Base-by-base conservation (phyloP, 2,113 vertebrate genomes). In the Patagioenas fasciata region DNA sequence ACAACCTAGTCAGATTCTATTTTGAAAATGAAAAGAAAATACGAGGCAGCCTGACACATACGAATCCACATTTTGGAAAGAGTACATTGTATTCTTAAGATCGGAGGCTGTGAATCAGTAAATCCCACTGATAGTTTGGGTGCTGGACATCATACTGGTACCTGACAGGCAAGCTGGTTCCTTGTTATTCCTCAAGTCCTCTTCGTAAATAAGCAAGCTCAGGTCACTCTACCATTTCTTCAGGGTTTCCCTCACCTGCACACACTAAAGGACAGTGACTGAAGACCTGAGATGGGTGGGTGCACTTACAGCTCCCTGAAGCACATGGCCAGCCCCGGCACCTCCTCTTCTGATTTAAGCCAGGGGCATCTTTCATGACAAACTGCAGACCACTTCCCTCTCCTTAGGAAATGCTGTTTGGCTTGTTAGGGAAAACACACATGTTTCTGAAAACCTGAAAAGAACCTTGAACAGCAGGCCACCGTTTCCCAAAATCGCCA, bases 1-100 rank as follows among this genome's bases (percentile, higher is more conserved):
- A 47, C 25, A 95, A 77, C 12, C 13, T 34, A 87, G 74, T 54
- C n/a, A 67, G 73, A 74, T 65, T 86, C 65, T 79, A 29, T 47
- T 91, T 95, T 85, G 50, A 62, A 80, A 96, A 51, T 38, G 31
- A 78, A 80, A 89, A 56, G 15, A 82, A 93, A 84, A 36, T 48
- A 92, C 16, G 11, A 87, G 28, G 32, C 36, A 89, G 53, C 5
- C 32, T 61, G 44, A 60, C 58, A 44, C 11, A 25, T 6, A 81
- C 11, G 62, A 85, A 91, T 42, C 6, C 48, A 80, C 4, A 7
- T 81, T 86, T 67, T 81, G 28, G 61, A 79, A 92, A 58, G 40
- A 64, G 32, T 56, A 36, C 62, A 51, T 10, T 53, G 34, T 34
- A 53, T 15, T 81, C 34, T 17, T 64, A 67, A 86, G 72, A 70